phyloP scores from a whole-genome alignment of 2,888 invertebrate species.

The Cheilosia vulpina region DNA sequence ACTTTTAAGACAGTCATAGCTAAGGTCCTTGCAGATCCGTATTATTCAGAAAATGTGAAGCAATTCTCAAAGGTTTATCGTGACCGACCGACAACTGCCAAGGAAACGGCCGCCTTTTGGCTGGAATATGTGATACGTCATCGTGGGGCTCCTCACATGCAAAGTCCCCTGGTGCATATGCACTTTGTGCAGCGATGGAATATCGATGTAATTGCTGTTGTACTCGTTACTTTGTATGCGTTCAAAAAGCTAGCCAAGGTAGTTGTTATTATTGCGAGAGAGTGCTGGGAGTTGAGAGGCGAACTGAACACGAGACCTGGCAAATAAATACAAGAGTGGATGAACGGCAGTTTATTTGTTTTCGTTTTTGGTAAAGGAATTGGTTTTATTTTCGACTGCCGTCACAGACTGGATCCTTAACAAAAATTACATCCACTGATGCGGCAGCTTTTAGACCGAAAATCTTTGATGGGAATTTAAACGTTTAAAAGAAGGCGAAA shows the following conservation, averaged over 20 bases:
- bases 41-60: constrained; percentile 80
- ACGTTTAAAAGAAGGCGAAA: too few species aligned
- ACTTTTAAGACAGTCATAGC: constrained; percentile 75
- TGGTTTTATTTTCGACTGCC: too few species aligned
- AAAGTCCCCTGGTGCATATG: constrained; percentile 83
- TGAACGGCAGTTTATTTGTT: too few species aligned
- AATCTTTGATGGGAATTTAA: too few species aligned
- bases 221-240: not conserved
- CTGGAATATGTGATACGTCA: constrained; percentile 86
- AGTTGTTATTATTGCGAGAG: not conserved
- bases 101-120: constrained; percentile 85
- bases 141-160: constrained; percentile 85
- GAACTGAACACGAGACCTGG: not conserved
- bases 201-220: constrained; percentile 78
- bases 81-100: constrained; percentile 85
- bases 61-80: constrained; percentile 84
- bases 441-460: too few species aligned
- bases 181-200: constrained; percentile 23
- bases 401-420: too few species aligned
- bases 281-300: not conserved
- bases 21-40: constrained; percentile 78
- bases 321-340: too few species aligned
- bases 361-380: too few species aligned
- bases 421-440: too few species aligned
- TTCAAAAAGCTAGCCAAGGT: not conserved